phyloP scores from a whole-genome alignment of 2,113 vertebrate species.

The Chaetodon trifascialis region DNA sequence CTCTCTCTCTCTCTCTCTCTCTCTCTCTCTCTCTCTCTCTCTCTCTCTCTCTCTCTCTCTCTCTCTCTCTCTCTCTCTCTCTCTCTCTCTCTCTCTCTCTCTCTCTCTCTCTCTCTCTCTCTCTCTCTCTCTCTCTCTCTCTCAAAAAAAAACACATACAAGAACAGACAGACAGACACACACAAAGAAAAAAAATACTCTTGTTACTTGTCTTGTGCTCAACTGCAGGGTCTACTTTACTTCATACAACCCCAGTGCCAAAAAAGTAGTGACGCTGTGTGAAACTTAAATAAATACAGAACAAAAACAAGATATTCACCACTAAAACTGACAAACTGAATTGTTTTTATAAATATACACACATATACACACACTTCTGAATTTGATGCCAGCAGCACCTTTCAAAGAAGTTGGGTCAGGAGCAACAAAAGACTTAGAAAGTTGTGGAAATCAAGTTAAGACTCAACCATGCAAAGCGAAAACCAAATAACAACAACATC shows the following conservation, averaged over 20 bases:
- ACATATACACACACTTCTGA: too few relatives aligned
- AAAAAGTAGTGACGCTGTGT: too few relatives aligned
- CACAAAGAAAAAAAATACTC: background rate
- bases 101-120: constrained; percentile 1
- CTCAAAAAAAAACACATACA: background rate
- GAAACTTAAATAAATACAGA: too few relatives aligned
- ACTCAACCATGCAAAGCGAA: too few relatives aligned
- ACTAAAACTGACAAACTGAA: too few relatives aligned
- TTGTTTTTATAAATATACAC: too few relatives aligned
- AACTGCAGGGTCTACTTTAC: background rate
- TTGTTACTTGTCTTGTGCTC: background rate
- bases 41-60: background rate
- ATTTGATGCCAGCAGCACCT: too few relatives aligned
- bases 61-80: constrained; percentile 1
- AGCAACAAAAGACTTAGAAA: too few relatives aligned
- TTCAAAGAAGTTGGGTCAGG: too few relatives aligned
- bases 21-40: constrained; percentile 1
- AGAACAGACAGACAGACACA: background rate
- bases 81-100: background rate
- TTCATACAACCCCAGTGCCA: background rate
- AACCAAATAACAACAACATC: too few relatives aligned
- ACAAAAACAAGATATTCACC: too few relatives aligned
- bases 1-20: background rate
- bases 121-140: background rate
- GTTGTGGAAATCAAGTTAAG: too few relatives aligned